A percentile compares a stretch with the other conserved stretches of the same genome.
Conservation (phyloP, 2,797 vertebrate genomes). For the Carapus acus region DNA sequence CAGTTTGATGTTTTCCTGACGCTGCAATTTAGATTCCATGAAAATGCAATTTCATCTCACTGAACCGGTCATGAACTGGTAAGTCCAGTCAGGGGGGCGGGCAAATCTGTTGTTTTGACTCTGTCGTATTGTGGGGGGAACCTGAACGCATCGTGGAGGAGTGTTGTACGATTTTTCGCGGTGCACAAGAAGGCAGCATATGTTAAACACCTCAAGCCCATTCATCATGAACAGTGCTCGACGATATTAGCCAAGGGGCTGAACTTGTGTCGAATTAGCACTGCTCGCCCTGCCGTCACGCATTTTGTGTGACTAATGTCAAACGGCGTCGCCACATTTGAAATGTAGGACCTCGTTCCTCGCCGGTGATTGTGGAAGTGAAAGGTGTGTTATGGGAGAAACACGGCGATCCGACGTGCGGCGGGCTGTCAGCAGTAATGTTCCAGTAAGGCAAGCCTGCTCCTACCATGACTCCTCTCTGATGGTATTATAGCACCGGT, state of each 20-base stretch:
- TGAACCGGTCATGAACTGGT: too few relatives aligned
- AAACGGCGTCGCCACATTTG: too few relatives aligned
- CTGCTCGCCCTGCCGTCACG: too few relatives aligned
- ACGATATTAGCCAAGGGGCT: slow-evolving; percentile 3
- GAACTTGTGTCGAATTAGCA: background rate
- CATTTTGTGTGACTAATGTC: too few relatives aligned
- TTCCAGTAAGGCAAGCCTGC: slow-evolving; percentile 40
- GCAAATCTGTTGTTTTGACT: background rate
- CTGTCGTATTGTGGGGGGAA: background rate
- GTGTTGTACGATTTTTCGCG: background rate
- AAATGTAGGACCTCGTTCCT: slow-evolving; percentile 2
- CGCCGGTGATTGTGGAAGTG: slow-evolving; percentile 12
- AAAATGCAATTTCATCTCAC: too few relatives aligned
- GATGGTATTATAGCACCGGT: slow-evolving; percentile 50
- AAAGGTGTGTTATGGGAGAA: slow-evolving; percentile 62
- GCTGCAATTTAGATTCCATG: too few relatives aligned
- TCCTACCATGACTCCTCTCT: slow-evolving; percentile 32
- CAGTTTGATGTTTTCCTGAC: too few relatives aligned
- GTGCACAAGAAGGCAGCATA: slow-evolving; percentile 26
- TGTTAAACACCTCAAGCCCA: slow-evolving; percentile 28
- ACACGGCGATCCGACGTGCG: slow-evolving; percentile 55
- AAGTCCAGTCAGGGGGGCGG: too few relatives aligned
- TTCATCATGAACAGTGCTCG: slow-evolving; percentile 37
- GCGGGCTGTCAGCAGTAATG: slow-evolving; percentile 56
- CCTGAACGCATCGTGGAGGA: background rate